Base-by-base conservation (phyloP, 2,888 invertebrate species). In the Leptopterna dolabrata region DNA sequence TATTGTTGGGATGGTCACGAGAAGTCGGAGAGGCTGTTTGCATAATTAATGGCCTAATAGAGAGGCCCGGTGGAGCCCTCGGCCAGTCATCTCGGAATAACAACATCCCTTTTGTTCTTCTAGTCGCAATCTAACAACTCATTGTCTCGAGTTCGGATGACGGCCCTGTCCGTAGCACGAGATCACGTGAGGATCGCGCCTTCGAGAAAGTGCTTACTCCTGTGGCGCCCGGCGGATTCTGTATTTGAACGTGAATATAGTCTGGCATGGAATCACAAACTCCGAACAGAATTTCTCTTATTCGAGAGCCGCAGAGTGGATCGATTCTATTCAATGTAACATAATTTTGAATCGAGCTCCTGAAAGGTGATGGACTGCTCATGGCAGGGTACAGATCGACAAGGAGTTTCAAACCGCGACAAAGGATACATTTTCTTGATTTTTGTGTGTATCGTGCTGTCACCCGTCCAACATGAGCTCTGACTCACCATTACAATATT, bases 31-130 rank as follows among this genome's bases (percentile, higher is more conserved):
- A 63, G 83, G 83, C 83, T 83, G 83, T 83, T 83, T 83, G 83
- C 83, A 83, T 83, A 83, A 83, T 83, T 83, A 83, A 83, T 83
- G 83, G 83, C 55, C 83, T 63, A 63, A 83, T 83, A 63, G 70
- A 83, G 83, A 83, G 70, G 71, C 36, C 43, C 83, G n/a, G 24
- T n/a, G 16, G n/a, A 24, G 47, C 47, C 41, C 27, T n/a, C 36
- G 30, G 27, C 55, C 70, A 83, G 55, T 41, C 63, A 83, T 83
- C 63, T 83, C 19, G 30, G 83, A 70, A 83, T 41, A 83, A 83
- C 63, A 83, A 70, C 83, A 83, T 36, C 70, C 83, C 63, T 83
- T 70, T 63, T 81, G 27, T 47, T 83, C 83, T 81, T 51, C 78
- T 82, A 63, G 45, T 27, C 81, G 81, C 81, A 83, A 63, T 70